Base-by-base conservation (phyloP, 1,140 invertebrate genomes). In the Sitobion miscanthi region DNA sequence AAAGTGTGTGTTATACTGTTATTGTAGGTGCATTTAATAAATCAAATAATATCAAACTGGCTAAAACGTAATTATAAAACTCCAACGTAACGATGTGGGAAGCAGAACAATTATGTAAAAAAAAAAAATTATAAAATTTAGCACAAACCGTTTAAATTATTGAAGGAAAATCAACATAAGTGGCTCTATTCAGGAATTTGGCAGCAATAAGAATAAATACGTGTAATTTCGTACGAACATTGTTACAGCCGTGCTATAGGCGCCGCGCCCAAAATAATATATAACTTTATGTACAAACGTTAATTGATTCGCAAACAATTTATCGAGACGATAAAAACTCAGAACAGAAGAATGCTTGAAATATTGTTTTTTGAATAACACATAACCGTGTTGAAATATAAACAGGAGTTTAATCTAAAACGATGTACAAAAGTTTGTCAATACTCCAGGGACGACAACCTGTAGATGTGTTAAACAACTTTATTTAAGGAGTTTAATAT, bases 401-500 rank as follows among this genome's bases (percentile, higher is more conserved):
- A 54, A 57, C 49, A 42, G 20, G 9, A 57, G 21, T 57, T 89
- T 89, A 89, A 89, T 89, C 21, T 38, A 35, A 35, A 88, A 52
- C 42, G n/a, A 38, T 54, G 17, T 49, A 89, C n/a, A 38, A 52
- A 54, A 54, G 87, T 89, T 89, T 89, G 49, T 54, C n/a, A 89
- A 54, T 54, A 20, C 49, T 54, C 49, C 8, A 35, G 49, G 49
- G 87, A 54, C n/a, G 49, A 54, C n/a, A 52, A 57, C 88, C 88
- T 89, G 88, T 89, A 38, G 88, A 42, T 42, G n/a, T 57, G 35
- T 57, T 35, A 21, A 9, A 88, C 7, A 88, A 88, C 30, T 23
- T 14, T 86, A 35, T 89, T 38, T 52, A 52, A 89, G 47, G 35
- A 89, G n/a, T 49, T 25, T 30, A 23, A 17, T 47, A 42, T 85